These are phyloP conservation scores for Chrysolophus pictus DNA, from an alignment of 2,797 vertebrate genomes.

Conservation along the genomic window DNA sequence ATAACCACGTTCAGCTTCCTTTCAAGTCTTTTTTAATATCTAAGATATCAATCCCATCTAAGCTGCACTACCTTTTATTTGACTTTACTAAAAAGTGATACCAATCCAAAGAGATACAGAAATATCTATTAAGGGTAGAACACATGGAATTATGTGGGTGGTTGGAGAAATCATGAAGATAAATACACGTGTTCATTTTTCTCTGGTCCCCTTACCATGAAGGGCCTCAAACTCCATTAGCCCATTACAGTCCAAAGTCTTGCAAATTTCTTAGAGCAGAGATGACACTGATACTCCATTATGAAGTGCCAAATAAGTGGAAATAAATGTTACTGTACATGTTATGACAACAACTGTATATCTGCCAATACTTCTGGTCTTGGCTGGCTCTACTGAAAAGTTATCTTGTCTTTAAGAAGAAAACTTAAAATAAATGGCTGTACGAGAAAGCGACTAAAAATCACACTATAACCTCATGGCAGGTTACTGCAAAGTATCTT, in stretches of 20 bases:
- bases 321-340: neutral
- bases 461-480: neutral
- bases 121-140: neutral
- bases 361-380: neutral
- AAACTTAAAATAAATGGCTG: neutral
- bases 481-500: neutral
- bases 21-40: slow-evolving; percentile 1
- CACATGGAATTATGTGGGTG: neutral
- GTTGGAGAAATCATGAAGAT: neutral
- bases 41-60: neutral
- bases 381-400: neutral
- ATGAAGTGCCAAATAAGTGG: slow-evolving; percentile 3
- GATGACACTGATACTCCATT: slow-evolving; percentile 1
- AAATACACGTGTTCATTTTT: neutral
- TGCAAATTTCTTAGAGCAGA: neutral
- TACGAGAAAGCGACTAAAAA: neutral
- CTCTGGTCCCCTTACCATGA: neutral
- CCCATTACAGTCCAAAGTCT: neutral
- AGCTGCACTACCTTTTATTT: neutral
- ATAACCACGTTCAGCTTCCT: neutral
- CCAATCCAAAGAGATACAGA: neutral
- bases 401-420: neutral
- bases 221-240: neutral
- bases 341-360: neutral
- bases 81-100: slow-evolving; percentile 17